A percentile compares a stretch with the other conserved stretches of the same genome.
These are phyloP conservation scores for Rhegmatorhina hoffmannsi DNA, from an alignment of 2,113 vertebrate species.

Conservation along the genomic window DNA sequence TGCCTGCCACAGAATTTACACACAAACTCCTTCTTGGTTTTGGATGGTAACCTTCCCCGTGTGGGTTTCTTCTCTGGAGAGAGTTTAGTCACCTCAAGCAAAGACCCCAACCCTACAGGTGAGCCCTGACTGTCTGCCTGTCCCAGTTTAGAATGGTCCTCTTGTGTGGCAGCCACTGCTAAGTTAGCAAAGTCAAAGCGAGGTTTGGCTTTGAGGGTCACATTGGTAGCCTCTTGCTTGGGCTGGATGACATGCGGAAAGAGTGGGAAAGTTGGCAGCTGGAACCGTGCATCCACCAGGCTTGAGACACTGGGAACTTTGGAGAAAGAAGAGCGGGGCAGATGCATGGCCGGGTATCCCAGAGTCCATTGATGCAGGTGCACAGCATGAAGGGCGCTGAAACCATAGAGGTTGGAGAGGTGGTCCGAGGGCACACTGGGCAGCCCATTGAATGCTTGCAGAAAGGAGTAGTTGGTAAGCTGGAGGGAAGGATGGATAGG, in stretches of 20 bases:
- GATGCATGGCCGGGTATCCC: constrained; percentile 88
- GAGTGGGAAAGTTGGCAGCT: constrained; percentile 87
- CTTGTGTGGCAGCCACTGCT: constrained; percentile 93
- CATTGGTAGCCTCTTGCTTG: constrained; percentile 80
- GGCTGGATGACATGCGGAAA: constrained; percentile 92
- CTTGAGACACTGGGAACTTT: constrained; percentile 84
- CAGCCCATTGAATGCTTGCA: constrained; percentile 92
- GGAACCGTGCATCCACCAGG: constrained; percentile 85
- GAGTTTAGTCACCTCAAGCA: constrained; percentile 91
- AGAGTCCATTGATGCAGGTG: constrained; percentile 98
- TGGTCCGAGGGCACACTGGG: constrained; percentile 88
- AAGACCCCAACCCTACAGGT: constrained; percentile 80
- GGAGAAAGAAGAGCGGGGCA: constrained; percentile 91
- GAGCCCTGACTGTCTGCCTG: constrained; percentile 87
- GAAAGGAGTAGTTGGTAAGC: constrained; percentile 94
- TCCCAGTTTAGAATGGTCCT: constrained; percentile 86
- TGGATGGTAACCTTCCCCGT: constrained; percentile 91
- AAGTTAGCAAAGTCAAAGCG: constrained; percentile 98
- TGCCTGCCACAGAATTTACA: constrained; percentile 99
- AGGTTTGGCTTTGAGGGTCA: constrained; percentile 87
- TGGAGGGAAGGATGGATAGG: constrained; percentile 96
- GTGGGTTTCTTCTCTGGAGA: constrained; percentile 93
- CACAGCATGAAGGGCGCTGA: constrained; percentile 93
- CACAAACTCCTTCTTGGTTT: constrained; percentile 99
- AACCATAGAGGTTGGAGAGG: constrained; percentile 92